Conservation (phyloP, 2,113 vertebrate genomes). For the Orycteropus afer region DNA sequence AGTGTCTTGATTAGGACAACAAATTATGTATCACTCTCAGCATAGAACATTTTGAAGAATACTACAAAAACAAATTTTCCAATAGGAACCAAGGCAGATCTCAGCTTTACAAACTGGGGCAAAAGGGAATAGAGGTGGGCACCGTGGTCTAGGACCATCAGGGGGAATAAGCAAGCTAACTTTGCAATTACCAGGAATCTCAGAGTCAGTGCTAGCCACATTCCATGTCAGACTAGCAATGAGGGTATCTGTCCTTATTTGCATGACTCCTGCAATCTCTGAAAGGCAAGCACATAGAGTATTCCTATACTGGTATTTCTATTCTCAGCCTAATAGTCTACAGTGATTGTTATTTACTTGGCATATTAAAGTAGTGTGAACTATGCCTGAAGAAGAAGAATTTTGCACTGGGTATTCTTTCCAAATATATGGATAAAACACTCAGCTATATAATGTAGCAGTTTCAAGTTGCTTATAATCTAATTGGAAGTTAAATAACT, state of each 20-base stretch:
- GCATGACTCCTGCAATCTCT: neutral
- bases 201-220: neutral
- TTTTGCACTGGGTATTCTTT: neutral
- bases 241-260: neutral
- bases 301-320: neutral
- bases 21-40: neutral
- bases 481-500: conserved; percentile 41
- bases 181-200: neutral
- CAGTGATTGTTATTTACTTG: neutral
- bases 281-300: neutral
- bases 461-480: neutral
- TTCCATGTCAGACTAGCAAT: neutral
- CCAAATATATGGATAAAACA: neutral
- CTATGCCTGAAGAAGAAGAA: neutral
- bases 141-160: neutral
- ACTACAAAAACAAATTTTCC: conserved; percentile 29
- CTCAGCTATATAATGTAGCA: neutral
- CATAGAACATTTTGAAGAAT: neutral
- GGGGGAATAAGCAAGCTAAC: neutral
- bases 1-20: neutral
- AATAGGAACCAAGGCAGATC: conserved; percentile 7
- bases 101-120: conserved; percentile 7
- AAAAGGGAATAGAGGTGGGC: neutral
- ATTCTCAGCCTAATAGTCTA: neutral
- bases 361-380: neutral